Evolutionary conservation across 2,888 invertebrate genomes (phyloP).

Genomic region (Hirtodrosophila duncani): DNA sequence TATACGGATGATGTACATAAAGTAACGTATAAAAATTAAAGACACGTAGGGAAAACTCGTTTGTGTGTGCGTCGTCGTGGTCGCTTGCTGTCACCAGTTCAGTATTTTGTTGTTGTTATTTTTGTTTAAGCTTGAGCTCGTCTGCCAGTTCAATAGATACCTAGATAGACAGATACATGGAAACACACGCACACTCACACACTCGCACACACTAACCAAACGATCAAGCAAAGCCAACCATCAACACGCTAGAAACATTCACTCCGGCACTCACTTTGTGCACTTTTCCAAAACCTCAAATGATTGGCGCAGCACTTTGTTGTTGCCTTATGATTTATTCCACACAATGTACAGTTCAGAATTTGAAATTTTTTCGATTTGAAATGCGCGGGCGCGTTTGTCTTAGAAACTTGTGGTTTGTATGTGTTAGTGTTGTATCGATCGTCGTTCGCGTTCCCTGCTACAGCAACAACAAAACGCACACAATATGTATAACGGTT

Average conservation of each 20-base stretch:
- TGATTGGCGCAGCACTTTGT: constrained; percentile 49
- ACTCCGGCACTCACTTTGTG: constrained; percentile 63
- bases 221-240: too few species aligned
- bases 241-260: constrained; percentile 22
- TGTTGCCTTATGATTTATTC: constrained; percentile 9
- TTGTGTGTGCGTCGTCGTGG: constrained; percentile 48
- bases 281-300: constrained; percentile 68
- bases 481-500: constrained; percentile 41
- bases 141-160: constrained; percentile 64
- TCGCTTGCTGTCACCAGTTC: too few species aligned
- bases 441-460: constrained; percentile 36
- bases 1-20: not conserved
- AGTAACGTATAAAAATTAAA: constrained; percentile 7
- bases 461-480: constrained; percentile 23
- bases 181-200: constrained; percentile 36
- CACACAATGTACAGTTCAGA: constrained; percentile 12
- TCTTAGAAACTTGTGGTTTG: constrained; percentile 45
- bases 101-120: constrained; percentile 39
- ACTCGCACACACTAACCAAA: constrained; percentile 2
- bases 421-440: constrained; percentile 21
- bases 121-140: constrained; percentile 52
- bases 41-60: constrained; percentile 53
- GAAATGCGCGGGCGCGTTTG: constrained; percentile 54
- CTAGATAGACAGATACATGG: constrained; percentile 38
- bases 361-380: constrained; percentile 50